Base-by-base conservation (phyloP, 1,140 invertebrate species). In the Gryon sp. region DNA sequence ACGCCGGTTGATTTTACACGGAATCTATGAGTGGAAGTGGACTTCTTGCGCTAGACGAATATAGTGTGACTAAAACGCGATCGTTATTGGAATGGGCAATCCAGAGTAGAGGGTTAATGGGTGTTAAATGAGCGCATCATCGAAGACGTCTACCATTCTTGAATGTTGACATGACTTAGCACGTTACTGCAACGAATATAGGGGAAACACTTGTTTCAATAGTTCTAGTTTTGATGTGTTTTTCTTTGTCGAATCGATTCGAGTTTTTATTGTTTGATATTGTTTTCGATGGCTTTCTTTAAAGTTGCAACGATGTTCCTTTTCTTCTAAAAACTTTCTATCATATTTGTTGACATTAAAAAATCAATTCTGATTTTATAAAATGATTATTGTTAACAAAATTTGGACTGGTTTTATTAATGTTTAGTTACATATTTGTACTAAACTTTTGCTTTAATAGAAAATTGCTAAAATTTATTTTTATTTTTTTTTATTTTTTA, bases 1-100 rank as follows among this genome's bases (percentile, higher is more conserved):
- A 60, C 60, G 74, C 57, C 60, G 60, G 22, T 70, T 70, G 74
- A 76, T 76, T 76, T 70, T 76, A 70, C 66, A 66, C 74, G 57
- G 57, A 68, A 68, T 62, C 63, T 62, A 76, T 62, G 62, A 69
- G 62, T 55, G 63, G 40, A 76, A 60, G 55, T 62, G 62, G 62
- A 76, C 63, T 63, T 68, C 52, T 59, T 57, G 50, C 53, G 63
- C 57, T 26, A 52, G 32, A 48, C 28, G 38, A 16, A 53, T 63
- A 76, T 76, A 69, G 65, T 76, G 57, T 69, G 65, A 63, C 74
- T 65, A 59, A 69, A 52, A 40, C 55, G 72, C 50, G 65, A 70
- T 76, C 65, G 50, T 46, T 43, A 36, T 68, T 20, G 40, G 38
- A 11, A 24, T 9, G 40, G 40, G 24, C 7, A 52, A 60, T 62